phyloP scores from a whole-genome alignment of 1,140 invertebrate genomes.

The Drosophila kohkoa region DNA sequence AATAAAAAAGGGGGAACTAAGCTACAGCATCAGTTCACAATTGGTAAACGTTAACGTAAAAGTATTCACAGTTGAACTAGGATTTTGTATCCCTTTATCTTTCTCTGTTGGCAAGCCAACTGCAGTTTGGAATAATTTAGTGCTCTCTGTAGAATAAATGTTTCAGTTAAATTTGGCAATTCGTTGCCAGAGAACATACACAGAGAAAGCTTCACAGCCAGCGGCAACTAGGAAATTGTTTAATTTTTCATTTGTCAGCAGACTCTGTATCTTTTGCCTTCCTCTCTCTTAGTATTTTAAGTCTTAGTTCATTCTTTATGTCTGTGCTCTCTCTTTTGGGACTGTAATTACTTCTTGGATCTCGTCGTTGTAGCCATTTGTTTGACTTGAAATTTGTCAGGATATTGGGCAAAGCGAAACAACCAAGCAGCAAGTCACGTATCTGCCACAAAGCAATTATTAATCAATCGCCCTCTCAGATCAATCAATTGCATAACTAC shows the following conservation, averaged over 20 bases:
- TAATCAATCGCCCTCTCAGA: constrained; percentile 57
- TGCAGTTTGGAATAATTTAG: constrained; percentile 68
- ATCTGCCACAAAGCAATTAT: constrained; percentile 58
- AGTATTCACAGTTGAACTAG: constrained; percentile 21
- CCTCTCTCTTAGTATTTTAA: not conserved
- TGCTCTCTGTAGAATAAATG: constrained; percentile 76
- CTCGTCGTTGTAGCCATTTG: constrained; percentile 70
- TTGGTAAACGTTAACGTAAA: constrained; percentile 6
- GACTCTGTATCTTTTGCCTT: constrained; percentile 1
- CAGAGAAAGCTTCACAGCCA: constrained; percentile 23
- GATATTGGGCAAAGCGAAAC: constrained; percentile 24
- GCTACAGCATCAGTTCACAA: constrained; percentile 31
- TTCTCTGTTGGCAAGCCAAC: constrained; percentile 31
- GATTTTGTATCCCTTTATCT: constrained; percentile 23
- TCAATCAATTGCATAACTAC: constrained; percentile 40
- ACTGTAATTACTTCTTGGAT: constrained; percentile 75
- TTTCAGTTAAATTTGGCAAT: constrained; percentile 81
- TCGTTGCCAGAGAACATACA: constrained; percentile 54
- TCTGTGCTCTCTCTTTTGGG: constrained; percentile 22
- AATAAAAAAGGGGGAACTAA: constrained; percentile 7
- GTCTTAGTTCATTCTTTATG: constrained; percentile 34
- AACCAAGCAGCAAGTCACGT: constrained; percentile 28
- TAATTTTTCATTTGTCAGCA: constrained; percentile 76
- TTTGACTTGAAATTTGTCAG: constrained; percentile 79
- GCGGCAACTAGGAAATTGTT: constrained; percentile 68